Evolutionary conservation across 2,888 invertebrate genomes (phyloP).

Genomic region (Athetis lepigone): DNA sequence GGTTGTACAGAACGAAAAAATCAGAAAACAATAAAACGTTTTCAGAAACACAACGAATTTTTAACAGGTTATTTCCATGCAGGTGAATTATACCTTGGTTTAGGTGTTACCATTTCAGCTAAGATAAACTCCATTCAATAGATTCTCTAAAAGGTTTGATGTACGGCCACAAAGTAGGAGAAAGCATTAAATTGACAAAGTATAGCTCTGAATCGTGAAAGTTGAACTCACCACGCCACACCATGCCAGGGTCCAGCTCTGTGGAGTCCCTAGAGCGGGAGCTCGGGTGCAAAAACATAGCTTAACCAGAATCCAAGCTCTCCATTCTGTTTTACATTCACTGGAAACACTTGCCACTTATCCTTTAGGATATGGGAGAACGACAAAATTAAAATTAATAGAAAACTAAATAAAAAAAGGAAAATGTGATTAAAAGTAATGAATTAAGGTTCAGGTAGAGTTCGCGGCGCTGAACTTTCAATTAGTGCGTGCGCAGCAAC

Average conservation of each 20-base stretch:
- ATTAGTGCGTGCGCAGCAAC: conserved; percentile 51
- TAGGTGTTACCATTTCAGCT: background rate
- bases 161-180: background rate
- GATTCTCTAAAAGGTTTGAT: too few species aligned
- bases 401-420: conserved; percentile 8
- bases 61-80: background rate
- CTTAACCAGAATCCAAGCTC: conserved; percentile 87
- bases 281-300: conserved; percentile 88
- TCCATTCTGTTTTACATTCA: conserved; percentile 83
- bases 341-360: conserved; percentile 74
- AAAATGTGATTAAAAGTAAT: conserved; percentile 6
- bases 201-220: conserved; percentile 12
- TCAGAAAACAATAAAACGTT: background rate
- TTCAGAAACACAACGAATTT: background rate
- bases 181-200: background rate
- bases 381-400: conserved; percentile 59
- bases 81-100: background rate
- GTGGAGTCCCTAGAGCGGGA: conserved; percentile 84
- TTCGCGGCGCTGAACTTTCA: conserved; percentile 73
- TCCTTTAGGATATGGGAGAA: conserved; percentile 50
- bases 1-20: background rate
- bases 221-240: conserved; percentile 86
- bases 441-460: conserved; percentile 33
- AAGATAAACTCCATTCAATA: background rate
- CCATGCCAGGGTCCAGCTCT: conserved; percentile 85